Conservation (phyloP, 2,888 invertebrate species). For the Cistogaster globosa region DNA sequence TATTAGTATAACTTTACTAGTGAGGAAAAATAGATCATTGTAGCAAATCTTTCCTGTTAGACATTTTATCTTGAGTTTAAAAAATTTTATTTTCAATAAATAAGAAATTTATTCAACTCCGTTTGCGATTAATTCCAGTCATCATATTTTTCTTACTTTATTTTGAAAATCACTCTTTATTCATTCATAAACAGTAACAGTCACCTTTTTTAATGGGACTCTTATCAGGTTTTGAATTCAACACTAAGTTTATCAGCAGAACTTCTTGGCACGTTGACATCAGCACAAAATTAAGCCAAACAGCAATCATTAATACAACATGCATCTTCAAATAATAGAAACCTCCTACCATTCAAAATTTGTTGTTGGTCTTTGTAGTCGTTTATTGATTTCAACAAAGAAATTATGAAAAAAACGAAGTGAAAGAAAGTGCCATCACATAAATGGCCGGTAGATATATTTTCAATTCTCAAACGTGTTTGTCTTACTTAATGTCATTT, state of each 20-base stretch:
- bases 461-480: slow-evolving; percentile 63
- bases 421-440: slow-evolving; percentile 45
- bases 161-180: background rate
- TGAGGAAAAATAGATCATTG: too few species aligned
- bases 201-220: slow-evolving; percentile 43
- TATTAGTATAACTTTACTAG: too few species aligned
- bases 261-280: slow-evolving; percentile 62
- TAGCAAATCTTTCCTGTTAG: too few species aligned
- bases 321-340: slow-evolving; percentile 26
- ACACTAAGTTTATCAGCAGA: slow-evolving; percentile 47
- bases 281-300: slow-evolving; percentile 35
- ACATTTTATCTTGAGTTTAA: too few species aligned
- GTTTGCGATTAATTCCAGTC: slow-evolving; percentile 23
- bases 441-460: slow-evolving; percentile 66
- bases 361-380: background rate
- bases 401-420: slow-evolving; percentile 10
- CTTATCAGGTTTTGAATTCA: slow-evolving; percentile 63
- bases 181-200: background rate
- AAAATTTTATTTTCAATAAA: too few species aligned
- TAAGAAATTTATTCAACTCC: background rate
- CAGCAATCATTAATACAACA: slow-evolving; percentile 29
- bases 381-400: slow-evolving; percentile 48
- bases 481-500: slow-evolving; percentile 70
- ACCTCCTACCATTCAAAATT: slow-evolving; percentile 5
- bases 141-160: too few species aligned